Conservation (phyloP, 2,113 vertebrate species). For the Lota lota region DNA sequence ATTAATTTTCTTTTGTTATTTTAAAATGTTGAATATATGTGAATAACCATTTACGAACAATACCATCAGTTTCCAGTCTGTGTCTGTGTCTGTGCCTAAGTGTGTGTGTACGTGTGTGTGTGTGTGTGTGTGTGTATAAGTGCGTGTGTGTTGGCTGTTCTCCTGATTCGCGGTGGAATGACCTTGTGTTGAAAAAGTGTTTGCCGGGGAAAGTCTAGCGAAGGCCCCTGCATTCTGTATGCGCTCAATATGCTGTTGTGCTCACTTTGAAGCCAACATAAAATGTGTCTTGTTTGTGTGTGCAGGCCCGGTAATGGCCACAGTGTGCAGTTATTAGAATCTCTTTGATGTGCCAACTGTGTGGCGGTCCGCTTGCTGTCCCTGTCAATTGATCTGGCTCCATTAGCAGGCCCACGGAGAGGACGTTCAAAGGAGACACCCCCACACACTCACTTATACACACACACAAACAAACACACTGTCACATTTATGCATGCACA, state of each 20-base stretch:
- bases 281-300: conserved; percentile 53
- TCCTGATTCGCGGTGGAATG: no score
- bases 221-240: conserved; percentile 31
- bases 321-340: conserved; percentile 69
- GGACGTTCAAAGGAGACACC: conserved; percentile 27
- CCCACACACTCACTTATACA: conserved; percentile 19
- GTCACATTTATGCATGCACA: conserved; percentile 39
- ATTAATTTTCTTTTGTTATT: conserved; percentile 13
- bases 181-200: no score
- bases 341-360: conserved; percentile 74
- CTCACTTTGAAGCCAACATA: conserved; percentile 68
- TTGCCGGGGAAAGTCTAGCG: background rate
- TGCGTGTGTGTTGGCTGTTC: no score
- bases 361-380: conserved; percentile 62
- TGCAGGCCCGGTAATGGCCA: conserved; percentile 61
- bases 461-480: conserved; percentile 43
- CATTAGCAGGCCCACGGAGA: conserved; percentile 64
- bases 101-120: no score
- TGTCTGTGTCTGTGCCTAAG: no score
- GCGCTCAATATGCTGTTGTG: conserved; percentile 35
- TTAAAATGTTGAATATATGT: no score
- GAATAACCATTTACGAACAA: no score
- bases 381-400: conserved; percentile 68
- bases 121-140: no score
- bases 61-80: no score